These are phyloP conservation scores for Romanogobio albipinnatus DNA, from an alignment of 2,113 vertebrate genomes.

Conservation along the genomic window DNA sequence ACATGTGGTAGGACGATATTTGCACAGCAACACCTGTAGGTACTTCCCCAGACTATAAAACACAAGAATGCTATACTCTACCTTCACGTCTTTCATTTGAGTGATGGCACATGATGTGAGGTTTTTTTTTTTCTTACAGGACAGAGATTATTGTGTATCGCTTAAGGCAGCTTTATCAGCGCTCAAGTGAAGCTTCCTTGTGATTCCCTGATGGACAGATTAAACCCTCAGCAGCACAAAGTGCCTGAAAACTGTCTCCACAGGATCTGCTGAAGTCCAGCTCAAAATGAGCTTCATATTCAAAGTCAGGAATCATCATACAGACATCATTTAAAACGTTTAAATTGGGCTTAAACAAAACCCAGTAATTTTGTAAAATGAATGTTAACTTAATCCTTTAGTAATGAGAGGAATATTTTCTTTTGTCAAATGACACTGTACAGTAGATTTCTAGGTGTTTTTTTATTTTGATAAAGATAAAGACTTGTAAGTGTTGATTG, in stretches of 20 bases:
- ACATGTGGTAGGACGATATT: conserved; percentile 48
- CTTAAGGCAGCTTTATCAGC: conserved; percentile 33
- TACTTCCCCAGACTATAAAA: conserved; percentile 43
- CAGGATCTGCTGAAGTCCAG: neutral
- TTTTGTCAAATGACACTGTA: too few relatives aligned
- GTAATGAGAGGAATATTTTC: too few relatives aligned
- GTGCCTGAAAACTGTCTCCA: conserved; percentile 2
- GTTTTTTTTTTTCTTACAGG: neutral
- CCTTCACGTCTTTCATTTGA: conserved; percentile 27
- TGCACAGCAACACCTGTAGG: conserved; percentile 50
- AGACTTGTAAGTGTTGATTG: too few relatives aligned
- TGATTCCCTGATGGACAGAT: conserved; percentile 33
- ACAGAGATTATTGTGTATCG: neutral
- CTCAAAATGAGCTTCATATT: neutral
- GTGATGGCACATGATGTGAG: conserved; percentile 21
- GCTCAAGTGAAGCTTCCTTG: conserved; percentile 17
- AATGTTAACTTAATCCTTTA: too few relatives aligned
- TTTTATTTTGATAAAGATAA: too few relatives aligned
- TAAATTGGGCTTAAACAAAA: too few relatives aligned
- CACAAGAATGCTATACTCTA: conserved; percentile 31
- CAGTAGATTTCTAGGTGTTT: too few relatives aligned
- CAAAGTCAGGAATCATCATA: too few relatives aligned
- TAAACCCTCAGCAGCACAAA: conserved; percentile 13
- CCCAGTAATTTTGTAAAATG: too few relatives aligned
- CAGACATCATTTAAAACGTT: too few relatives aligned